Evolutionary conservation across 2,797 vertebrate species (phyloP).

Genomic region (Pristis pectinata): DNA sequence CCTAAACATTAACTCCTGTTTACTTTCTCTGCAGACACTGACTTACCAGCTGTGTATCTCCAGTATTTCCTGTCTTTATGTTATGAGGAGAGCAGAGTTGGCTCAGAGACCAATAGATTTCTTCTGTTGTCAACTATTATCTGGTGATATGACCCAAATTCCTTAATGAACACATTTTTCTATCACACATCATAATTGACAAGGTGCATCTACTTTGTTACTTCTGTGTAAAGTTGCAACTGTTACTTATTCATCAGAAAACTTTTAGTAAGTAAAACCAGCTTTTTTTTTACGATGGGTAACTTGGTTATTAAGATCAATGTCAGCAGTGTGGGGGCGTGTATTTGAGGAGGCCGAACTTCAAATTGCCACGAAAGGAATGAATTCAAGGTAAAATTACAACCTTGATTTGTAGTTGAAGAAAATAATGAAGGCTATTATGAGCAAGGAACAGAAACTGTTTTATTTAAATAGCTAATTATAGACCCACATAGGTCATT

Average conservation of each 20-base stretch:
- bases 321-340: background rate
- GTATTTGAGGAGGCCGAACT: background rate
- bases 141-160: background rate
- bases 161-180: background rate
- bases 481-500: conserved; percentile 3
- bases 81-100: background rate
- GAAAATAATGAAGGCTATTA: conserved; percentile 25
- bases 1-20: background rate
- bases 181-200: background rate
- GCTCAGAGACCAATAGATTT: background rate
- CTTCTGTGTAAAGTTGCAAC: background rate
- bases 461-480: conserved; percentile 30
- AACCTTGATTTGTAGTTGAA: conserved; percentile 20
- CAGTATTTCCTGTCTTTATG: background rate
- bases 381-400: conserved; percentile 23
- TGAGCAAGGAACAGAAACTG: background rate
- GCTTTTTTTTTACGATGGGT: background rate
- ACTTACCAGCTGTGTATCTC: background rate
- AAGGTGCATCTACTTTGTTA: background rate
- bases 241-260: background rate
- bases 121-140: background rate
- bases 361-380: background rate
- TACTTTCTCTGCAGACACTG: no score
- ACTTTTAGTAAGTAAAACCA: background rate
- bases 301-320: background rate